A percentile compares a stretch with the other conserved stretches of the same genome.
Conservation (phyloP, 2,888 invertebrate species). For the Meandrusa payeni region DNA sequence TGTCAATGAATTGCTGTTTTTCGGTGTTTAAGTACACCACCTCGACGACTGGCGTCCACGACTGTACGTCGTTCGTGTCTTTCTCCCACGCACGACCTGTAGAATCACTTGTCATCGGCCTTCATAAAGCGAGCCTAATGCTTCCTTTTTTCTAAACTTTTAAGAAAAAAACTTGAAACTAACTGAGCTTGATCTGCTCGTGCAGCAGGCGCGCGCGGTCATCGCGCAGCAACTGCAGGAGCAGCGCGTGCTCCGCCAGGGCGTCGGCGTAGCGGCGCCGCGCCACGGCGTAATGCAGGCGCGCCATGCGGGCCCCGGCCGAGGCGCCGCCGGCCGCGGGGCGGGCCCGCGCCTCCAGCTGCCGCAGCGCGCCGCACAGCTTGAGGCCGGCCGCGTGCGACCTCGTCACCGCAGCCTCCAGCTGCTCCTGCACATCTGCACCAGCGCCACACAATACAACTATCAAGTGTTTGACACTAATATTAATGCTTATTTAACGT, state of each 20-base stretch:
- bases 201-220: constrained; percentile 76
- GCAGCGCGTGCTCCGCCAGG: constrained; percentile 63
- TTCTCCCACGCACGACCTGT: no score
- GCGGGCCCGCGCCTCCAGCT: constrained; percentile 52
- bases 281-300: constrained; percentile 62
- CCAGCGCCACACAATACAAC: neutral
- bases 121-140: no score
- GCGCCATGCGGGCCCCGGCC: constrained; percentile 72
- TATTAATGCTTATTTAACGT: no score
- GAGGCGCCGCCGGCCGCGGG: constrained; percentile 32
- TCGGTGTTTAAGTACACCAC: no score
- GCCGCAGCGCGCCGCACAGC: constrained; percentile 78
- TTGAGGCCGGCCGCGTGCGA: constrained; percentile 75
- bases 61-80: no score
- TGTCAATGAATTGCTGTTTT: no score
- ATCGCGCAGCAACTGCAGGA: constrained; percentile 73
- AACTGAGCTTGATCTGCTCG: constrained; percentile 79
- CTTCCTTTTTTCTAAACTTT: no score
- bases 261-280: constrained; percentile 56
- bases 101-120: no score
- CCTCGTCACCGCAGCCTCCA: constrained; percentile 78
- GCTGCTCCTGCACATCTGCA: constrained; percentile 81
- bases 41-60: no score
- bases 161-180: no score
- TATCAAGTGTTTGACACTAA: no score